These are phyloP conservation scores for Columba janthina DNA, from an alignment of 2,113 vertebrate genomes.

Conservation along the genomic window DNA sequence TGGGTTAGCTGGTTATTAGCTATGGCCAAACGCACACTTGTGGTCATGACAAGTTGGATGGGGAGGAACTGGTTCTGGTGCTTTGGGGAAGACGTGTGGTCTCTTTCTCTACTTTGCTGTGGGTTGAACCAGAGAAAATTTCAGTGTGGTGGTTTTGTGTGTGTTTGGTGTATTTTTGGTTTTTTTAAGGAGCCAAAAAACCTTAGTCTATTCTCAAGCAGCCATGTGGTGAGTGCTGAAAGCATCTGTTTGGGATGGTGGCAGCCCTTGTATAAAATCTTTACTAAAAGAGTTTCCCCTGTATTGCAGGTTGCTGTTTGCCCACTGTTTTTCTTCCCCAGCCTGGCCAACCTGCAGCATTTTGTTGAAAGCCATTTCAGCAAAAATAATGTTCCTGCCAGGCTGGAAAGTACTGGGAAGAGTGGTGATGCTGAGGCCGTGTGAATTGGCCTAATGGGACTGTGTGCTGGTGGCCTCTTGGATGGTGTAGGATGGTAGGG, in stretches of 20 bases:
- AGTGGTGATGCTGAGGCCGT: background rate
- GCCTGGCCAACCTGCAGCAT: background rate
- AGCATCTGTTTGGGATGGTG: background rate
- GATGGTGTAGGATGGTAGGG: rapidly evolving
- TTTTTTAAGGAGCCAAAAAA: background rate
- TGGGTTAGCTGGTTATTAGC: background rate
- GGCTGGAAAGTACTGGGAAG: background rate
- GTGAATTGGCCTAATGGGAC: background rate
- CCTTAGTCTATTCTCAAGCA: background rate
- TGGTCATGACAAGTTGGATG: background rate
- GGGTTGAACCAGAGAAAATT: background rate
- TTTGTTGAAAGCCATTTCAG: background rate
- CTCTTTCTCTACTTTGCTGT: background rate
- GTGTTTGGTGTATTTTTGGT: no score
- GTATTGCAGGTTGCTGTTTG: background rate
- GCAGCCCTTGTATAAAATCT: background rate
- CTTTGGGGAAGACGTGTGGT: background rate
- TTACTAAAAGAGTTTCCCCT: background rate
- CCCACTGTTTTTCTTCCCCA: background rate
- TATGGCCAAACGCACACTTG: background rate
- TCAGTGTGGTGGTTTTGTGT: background rate
- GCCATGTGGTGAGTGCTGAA: background rate
- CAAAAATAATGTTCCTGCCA: background rate
- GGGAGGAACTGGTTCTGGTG: background rate
- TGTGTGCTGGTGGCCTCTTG: background rate